Percentiles rank a stretch among this genome's conserved stretches.
Evolutionary conservation across 2,888 invertebrate species (phyloP).

Genomic region (Lagria hirta): DNA sequence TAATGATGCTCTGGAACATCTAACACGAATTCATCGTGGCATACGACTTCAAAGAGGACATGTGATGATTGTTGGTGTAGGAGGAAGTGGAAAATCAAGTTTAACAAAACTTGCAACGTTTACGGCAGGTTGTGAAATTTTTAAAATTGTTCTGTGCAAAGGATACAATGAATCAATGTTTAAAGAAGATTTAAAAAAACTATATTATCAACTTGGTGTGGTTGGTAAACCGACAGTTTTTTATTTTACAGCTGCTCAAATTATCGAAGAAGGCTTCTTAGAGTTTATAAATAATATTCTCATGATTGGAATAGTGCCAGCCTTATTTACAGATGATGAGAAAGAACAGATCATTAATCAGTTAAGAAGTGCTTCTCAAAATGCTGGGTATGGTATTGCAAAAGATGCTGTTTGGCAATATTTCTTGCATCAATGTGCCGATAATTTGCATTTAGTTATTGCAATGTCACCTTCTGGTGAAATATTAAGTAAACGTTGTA

Average conservation of each 20-base stretch:
- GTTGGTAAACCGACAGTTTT: constrained; percentile 80
- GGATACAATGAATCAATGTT: constrained; percentile 83
- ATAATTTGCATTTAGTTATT: constrained; percentile 86
- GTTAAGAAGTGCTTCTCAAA: constrained; percentile 68
- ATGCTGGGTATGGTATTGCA: constrained; percentile 71
- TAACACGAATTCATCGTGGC: constrained; percentile 83
- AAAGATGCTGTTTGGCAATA: constrained; percentile 86
- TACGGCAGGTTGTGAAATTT: constrained; percentile 79
- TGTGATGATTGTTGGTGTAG: constrained; percentile 82
- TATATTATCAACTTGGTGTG: constrained; percentile 76
- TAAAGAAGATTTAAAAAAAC: constrained; percentile 81
- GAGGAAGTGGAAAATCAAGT: constrained; percentile 86
- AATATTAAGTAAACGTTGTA: constrained; percentile 76
- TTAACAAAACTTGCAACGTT: constrained; percentile 79
- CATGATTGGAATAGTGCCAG: constrained; percentile 82
- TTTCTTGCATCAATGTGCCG: constrained; percentile 74
- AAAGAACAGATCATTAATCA: constrained; percentile 76
- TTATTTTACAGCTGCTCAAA: constrained; percentile 81
- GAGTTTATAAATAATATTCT: constrained; percentile 91
- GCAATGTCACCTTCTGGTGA: constrained; percentile 90
- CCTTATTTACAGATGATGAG: constrained; percentile 85
- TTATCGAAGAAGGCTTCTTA: constrained; percentile 79
- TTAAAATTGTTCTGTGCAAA: constrained; percentile 80
- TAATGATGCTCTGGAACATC: constrained; percentile 88
- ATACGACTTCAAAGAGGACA: constrained; percentile 83